phyloP scores from a whole-genome alignment of 1,140 invertebrate species.

The Geopemphigus sp. region DNA sequence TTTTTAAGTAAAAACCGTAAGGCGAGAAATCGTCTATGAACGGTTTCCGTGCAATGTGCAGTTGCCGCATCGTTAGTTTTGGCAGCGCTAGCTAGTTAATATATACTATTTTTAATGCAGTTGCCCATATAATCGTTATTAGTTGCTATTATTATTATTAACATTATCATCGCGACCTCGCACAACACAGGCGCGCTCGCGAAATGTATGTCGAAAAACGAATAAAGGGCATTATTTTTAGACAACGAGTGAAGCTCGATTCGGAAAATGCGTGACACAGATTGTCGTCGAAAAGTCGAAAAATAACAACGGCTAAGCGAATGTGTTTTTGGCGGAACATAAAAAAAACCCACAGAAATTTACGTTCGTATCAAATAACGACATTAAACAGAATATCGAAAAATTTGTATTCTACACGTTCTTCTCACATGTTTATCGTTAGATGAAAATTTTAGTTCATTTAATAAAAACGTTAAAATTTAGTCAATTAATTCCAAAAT shows the following conservation, averaged over 20 bases:
- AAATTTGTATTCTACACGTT: too few relatives aligned
- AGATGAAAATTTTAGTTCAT: too few relatives aligned
- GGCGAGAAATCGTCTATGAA: background rate
- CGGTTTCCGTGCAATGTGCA: background rate
- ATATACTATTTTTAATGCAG: conserved; percentile 17
- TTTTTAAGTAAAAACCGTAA: too few relatives aligned
- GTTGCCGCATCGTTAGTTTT: background rate
- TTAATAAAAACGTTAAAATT: too few relatives aligned
- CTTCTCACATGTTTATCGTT: too few relatives aligned
- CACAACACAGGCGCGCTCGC: background rate
- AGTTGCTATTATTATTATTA: background rate
- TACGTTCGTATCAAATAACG: too few relatives aligned
- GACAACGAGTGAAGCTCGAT: background rate
- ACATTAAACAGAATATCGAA: too few relatives aligned
- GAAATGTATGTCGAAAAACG: conserved; percentile 8
- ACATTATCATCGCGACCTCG: too few relatives aligned
- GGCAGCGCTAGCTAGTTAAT: background rate
- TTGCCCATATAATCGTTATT: background rate
- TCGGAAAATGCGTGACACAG: background rate
- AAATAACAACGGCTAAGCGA: background rate
- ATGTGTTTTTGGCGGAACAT: background rate
- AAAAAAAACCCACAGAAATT: too few relatives aligned
- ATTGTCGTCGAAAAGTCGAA: background rate
- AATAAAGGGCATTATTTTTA: conserved; percentile 7
- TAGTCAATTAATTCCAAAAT: too few relatives aligned